These are phyloP conservation scores for Zootermopsis nevadensis DNA, from an alignment of 2,888 invertebrate genomes.

Conservation along the genomic window DNA sequence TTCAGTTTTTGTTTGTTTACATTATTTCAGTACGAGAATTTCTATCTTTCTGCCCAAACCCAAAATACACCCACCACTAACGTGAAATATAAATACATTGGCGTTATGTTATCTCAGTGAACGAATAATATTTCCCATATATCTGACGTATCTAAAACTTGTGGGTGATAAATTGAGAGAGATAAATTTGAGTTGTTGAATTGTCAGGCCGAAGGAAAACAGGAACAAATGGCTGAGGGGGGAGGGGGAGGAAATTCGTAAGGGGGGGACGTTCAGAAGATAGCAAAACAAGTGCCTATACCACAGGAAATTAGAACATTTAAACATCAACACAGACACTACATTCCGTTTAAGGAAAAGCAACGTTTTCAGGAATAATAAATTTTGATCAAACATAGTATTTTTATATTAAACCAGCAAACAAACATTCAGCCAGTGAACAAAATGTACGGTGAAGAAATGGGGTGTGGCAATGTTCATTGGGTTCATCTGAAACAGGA, in stretches of 20 bases:
- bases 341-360: no score
- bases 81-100: background rate
- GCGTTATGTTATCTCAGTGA: background rate
- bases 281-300: background rate
- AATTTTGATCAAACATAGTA: no score
- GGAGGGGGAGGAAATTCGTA: background rate
- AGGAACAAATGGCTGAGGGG: background rate
- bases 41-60: background rate
- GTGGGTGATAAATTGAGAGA: slow-evolving; percentile 2
- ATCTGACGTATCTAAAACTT: background rate
- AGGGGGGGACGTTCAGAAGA: background rate
- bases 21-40: background rate
- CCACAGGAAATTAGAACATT: background rate
- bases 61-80: background rate
- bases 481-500: no score
- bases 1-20: background rate
- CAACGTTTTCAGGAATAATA: no score
- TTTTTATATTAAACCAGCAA: no score
- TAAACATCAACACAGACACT: background rate
- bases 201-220: background rate
- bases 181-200: background rate
- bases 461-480: no score
- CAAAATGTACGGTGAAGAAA: no score
- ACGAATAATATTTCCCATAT: background rate
- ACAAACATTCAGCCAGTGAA: no score